Conservation (phyloP, 2,797 vertebrate genomes). For the Enteromius paludinosus region DNA sequence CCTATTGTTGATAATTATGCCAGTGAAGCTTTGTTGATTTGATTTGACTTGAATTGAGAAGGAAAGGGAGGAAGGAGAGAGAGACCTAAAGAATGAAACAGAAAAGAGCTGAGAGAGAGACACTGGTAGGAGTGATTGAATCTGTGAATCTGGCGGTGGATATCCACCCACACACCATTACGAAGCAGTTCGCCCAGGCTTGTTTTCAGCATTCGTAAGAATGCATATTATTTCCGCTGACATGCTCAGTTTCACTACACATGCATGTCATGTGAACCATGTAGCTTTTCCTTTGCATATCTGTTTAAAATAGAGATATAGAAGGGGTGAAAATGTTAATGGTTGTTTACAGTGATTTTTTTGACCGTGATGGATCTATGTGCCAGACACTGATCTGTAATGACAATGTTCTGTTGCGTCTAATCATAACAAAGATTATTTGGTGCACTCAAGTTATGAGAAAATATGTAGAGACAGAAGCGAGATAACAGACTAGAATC, state of each 20-base stretch:
- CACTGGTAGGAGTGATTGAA: slow-evolving; percentile 13
- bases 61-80: background rate
- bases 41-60: slow-evolving; percentile 18
- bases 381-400: background rate
- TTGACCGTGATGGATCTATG: slow-evolving; percentile 26
- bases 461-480: slow-evolving; percentile 9
- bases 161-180: slow-evolving; percentile 57
- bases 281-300: background rate
- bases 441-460: background rate
- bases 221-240: slow-evolving; percentile 23
- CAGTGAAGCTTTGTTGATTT: slow-evolving; percentile 8
- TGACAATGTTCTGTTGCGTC: background rate
- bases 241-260: slow-evolving; percentile 12
- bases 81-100: background rate
- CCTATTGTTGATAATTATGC: slow-evolving; percentile 16
- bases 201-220: slow-evolving; percentile 37
- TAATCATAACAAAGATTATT: background rate
- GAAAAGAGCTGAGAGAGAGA: slow-evolving; percentile 47
- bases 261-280: slow-evolving; percentile 10
- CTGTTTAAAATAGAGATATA: background rate
- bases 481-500: background rate
- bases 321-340: background rate
- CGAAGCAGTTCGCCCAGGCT: slow-evolving; percentile 43
- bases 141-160: slow-evolving; percentile 40
- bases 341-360: slow-evolving; percentile 18